Conservation (phyloP, 1,140 invertebrate species). For the Dryas iulia region DNA sequence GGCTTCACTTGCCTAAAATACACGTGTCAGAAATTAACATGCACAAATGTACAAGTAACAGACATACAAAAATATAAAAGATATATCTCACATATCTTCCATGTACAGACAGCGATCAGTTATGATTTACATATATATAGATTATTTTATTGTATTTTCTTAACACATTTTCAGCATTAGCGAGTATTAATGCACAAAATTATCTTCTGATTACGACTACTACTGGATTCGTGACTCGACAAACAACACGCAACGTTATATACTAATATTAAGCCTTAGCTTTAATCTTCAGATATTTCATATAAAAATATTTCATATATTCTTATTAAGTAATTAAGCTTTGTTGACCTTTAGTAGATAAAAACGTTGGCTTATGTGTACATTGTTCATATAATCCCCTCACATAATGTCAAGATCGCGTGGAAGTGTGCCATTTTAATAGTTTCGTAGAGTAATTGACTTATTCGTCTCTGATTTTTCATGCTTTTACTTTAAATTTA, state of each 20-base stretch:
- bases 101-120: no score
- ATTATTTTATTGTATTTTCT: no score
- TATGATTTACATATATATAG: no score
- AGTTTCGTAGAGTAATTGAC: conserved; percentile 37
- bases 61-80: no score
- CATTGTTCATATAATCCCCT: not conserved
- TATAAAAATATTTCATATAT: not conserved
- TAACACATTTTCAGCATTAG: no score
- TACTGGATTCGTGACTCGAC: no score
- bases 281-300: not conserved
- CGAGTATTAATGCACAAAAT: not conserved
- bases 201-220: not conserved
- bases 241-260: not conserved
- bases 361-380: not conserved
- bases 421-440: conserved; percentile 35
- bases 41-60: no score
- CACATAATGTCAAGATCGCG: conserved; percentile 42
- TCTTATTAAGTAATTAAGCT: conserved; percentile 7
- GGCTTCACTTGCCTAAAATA: no score
- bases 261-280: not conserved
- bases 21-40: no score
- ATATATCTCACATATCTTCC: no score
- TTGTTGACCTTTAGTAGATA: not conserved
- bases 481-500: conserved; percentile 22
- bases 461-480: conserved; percentile 35